Percentiles rank a stretch among this genome's conserved stretches.
Evolutionary conservation across 2,797 vertebrate genomes (phyloP).

Genomic region (Rhynchotus rufescens): DNA sequence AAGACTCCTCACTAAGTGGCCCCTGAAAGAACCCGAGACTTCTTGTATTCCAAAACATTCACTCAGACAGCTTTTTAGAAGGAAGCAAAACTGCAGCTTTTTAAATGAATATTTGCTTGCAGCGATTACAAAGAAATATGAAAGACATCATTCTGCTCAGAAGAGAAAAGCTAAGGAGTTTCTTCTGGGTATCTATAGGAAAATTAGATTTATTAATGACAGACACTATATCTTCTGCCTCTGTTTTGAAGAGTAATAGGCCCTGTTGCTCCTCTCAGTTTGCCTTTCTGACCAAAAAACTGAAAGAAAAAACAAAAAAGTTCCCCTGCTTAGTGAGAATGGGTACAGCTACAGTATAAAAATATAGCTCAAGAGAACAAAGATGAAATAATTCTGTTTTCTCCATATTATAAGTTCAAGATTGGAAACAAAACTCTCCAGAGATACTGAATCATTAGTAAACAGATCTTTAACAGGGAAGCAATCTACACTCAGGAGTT

Average conservation of each 20-base stretch:
- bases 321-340: background rate
- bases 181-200: background rate
- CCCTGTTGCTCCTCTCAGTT: background rate
- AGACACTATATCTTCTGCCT: background rate
- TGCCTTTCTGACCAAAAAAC: background rate
- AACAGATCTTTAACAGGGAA: slow-evolving; percentile 58
- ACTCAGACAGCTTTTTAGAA: background rate
- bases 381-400: background rate
- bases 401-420: background rate
- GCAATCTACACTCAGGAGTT: slow-evolving; percentile 47
- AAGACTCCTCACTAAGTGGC: background rate
- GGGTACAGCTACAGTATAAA: background rate
- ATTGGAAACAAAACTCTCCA: background rate
- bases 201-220: background rate
- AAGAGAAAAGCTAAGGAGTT: background rate
- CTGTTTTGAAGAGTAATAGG: background rate
- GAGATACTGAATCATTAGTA: slow-evolving; percentile 56
- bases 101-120: slow-evolving; percentile 21
- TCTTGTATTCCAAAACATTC: slow-evolving; percentile 8
- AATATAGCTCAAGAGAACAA: background rate
- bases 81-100: slow-evolving; percentile 3
- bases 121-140: background rate
- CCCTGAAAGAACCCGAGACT: background rate
- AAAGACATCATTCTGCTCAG: background rate
- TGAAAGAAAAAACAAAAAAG: background rate